phyloP scores from a whole-genome alignment of 2,888 invertebrate genomes.

The Thymelicus acteon region DNA sequence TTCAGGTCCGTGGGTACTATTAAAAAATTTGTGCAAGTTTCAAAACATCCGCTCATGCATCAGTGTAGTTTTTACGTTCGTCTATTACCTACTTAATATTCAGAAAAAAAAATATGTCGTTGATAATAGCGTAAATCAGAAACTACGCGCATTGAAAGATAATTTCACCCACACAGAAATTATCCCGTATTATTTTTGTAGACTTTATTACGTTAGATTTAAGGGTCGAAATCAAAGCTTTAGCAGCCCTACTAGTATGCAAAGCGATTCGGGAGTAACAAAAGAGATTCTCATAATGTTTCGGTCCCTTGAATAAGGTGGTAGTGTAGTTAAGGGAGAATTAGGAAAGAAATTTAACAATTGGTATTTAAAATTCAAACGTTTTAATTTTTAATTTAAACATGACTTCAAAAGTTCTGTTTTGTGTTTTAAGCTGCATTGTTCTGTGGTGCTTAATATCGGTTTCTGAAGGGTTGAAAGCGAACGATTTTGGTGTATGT shows the following conservation, averaged over 20 bases:
- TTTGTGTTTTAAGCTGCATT: constrained; percentile 25
- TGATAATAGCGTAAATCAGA: too few species aligned
- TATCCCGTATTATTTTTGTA: constrained; percentile 18
- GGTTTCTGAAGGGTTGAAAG: constrained; percentile 42
- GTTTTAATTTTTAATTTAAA: constrained; percentile 18
- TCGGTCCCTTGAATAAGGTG: constrained; percentile 30
- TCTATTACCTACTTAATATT: too few species aligned
- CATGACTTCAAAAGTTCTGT: constrained; percentile 41
- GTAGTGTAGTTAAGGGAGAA: constrained; percentile 23
- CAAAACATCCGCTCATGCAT: too few species aligned
- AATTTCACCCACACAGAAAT: constrained; percentile 31
- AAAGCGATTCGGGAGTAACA: constrained; percentile 15
- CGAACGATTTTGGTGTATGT: constrained; percentile 47
- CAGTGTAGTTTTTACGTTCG: too few species aligned
- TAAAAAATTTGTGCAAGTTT: too few species aligned
- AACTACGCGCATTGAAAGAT: constrained; percentile 38
- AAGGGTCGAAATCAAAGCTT: constrained; percentile 22
- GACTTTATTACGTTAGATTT: constrained; percentile 1
- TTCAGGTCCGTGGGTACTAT: too few species aligned
- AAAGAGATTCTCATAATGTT: constrained; percentile 24
- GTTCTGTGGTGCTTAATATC: constrained; percentile 40
- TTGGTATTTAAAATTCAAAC: neutral
- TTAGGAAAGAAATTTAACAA: constrained; percentile 16
- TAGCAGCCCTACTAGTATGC: constrained; percentile 1
- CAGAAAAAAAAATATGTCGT: too few species aligned